Percentiles rank a stretch among this genome's conserved stretches.
Conservation (phyloP, 2,113 vertebrate species). For the Barbus barbus region DNA sequence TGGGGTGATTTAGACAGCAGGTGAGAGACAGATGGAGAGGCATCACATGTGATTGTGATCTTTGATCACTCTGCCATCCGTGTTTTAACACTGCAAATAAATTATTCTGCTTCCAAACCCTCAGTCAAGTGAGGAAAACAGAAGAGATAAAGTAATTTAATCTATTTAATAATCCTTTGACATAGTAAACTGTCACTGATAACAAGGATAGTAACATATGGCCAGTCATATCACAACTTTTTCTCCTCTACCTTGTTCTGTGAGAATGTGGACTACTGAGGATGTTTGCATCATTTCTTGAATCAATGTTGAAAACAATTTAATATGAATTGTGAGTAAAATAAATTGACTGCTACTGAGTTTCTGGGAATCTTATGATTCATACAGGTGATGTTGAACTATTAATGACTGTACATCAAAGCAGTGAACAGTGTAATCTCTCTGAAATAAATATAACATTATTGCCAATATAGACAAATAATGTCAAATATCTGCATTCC, state of each 20-base stretch:
- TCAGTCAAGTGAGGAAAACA: background rate
- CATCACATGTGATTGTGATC: constrained; percentile 25
- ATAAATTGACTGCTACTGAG: background rate
- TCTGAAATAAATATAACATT: background rate
- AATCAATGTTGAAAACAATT: background rate
- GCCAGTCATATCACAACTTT: background rate
- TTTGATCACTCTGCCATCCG: constrained; percentile 34
- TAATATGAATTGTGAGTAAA: background rate
- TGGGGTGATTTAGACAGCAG: constrained; percentile 33
- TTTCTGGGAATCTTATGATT: background rate
- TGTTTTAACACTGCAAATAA: constrained; percentile 22
- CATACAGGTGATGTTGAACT: background rate
- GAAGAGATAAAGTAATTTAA: background rate
- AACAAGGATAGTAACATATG: background rate
- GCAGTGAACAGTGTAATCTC: background rate
- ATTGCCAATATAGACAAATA: background rate
- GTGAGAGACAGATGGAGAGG: constrained; percentile 44
- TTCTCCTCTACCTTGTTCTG: background rate
- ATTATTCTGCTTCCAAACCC: background rate
- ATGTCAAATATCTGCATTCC: background rate
- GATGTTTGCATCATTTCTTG: background rate
- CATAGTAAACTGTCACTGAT: background rate
- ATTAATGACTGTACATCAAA: background rate
- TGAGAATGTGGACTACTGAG: background rate
- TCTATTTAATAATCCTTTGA: background rate